phyloP scores from a whole-genome alignment of 2,797 vertebrate genomes.

The Coregonus ussuriensis region DNA sequence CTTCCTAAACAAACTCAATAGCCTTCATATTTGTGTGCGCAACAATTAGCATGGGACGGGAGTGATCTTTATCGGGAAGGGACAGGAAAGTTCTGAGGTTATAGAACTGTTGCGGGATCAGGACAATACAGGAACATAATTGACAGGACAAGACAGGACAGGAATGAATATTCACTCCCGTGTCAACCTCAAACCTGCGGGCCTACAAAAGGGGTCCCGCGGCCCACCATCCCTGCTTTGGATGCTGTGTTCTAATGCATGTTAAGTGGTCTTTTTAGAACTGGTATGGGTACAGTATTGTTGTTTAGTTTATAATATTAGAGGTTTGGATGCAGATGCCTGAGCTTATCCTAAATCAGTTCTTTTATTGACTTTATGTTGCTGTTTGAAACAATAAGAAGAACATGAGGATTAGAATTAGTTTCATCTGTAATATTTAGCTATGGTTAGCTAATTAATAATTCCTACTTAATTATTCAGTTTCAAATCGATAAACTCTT shows the following conservation, averaged over 20 bases:
- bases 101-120: too few relatives aligned
- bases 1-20: too few relatives aligned
- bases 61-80: too few relatives aligned
- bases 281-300: not conserved
- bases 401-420: not conserved
- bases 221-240: too few relatives aligned
- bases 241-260: not conserved
- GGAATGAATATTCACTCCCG: too few relatives aligned
- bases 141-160: too few relatives aligned
- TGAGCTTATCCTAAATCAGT: not conserved
- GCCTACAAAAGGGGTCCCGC: too few relatives aligned
- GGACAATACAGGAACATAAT: too few relatives aligned
- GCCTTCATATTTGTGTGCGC: too few relatives aligned
- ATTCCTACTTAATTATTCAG: not conserved
- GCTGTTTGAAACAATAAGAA: not conserved
- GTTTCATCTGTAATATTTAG: not conserved
- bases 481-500: conserved; percentile 1
- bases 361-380: not conserved
- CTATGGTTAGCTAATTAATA: not conserved
- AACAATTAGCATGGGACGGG: too few relatives aligned
- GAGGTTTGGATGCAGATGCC: not conserved
- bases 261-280: not conserved
- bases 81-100: too few relatives aligned
- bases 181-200: too few relatives aligned
- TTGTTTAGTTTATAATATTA: not conserved